phyloP scores from a whole-genome alignment of 2,797 vertebrate genomes.

The Cirrhinus mrigala region DNA sequence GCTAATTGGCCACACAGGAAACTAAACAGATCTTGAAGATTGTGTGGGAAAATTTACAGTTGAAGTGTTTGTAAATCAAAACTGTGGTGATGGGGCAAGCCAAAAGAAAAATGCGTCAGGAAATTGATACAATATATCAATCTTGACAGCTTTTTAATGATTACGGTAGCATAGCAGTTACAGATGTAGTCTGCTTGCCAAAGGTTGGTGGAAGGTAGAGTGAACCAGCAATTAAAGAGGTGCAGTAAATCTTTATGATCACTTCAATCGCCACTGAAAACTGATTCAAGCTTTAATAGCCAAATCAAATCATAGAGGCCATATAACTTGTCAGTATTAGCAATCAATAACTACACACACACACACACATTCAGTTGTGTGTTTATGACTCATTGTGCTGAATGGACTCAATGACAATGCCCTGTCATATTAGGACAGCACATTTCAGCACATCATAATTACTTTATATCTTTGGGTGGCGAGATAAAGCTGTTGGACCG shows the following conservation, averaged over 20 bases:
- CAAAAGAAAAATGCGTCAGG: not conserved
- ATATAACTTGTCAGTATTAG: not conserved
- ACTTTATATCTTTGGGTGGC: constrained; percentile 13
- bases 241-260: not conserved
- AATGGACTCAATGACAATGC: constrained; percentile 14
- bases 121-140: constrained; percentile 1
- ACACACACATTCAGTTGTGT: not conserved
- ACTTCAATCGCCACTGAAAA: not conserved
- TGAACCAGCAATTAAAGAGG: not conserved
- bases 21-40: constrained; percentile 62
- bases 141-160: constrained; percentile 6
- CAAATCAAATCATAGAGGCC: constrained; percentile 19
- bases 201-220: not conserved
- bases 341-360: constrained; percentile 19
- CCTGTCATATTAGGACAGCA: constrained; percentile 18
- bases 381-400: not conserved
- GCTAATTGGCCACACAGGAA: constrained; percentile 64
- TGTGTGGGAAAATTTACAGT: constrained; percentile 1
- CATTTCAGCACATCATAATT: constrained; percentile 34
- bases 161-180: not conserved
- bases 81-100: not conserved
- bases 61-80: not conserved
- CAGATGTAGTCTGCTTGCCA: not conserved
- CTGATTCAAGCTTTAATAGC: constrained; percentile 9
- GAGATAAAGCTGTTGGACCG: constrained; percentile 31